These are phyloP conservation scores for Passer domesticus DNA, from an alignment of 2,113 vertebrate species.

Conservation along the genomic window DNA sequence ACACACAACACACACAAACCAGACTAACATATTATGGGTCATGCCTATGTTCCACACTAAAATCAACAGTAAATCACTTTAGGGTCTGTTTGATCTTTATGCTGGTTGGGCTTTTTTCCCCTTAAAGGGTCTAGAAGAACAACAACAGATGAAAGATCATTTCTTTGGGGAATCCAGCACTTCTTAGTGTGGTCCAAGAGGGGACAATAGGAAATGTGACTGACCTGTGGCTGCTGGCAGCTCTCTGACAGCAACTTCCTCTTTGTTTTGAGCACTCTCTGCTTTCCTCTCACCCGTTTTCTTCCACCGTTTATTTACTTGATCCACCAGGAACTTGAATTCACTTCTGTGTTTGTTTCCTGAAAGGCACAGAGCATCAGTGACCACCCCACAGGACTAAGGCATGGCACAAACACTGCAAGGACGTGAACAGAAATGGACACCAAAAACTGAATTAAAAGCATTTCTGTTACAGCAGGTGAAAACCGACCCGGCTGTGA, in stretches of 20 bases:
- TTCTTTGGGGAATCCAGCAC: not conserved
- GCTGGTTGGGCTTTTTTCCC: not conserved
- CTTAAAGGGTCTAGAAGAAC: not conserved
- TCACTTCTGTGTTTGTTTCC: constrained; percentile 86
- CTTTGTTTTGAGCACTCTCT: not conserved
- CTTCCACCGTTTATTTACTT: constrained; percentile 81
- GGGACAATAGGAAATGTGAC: not conserved
- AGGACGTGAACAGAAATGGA: not conserved
- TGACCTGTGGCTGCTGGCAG: constrained; percentile 31
- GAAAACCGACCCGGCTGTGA: not conserved
- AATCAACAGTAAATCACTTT: not conserved
- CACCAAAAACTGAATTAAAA: not conserved
- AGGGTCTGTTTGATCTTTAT: not conserved
- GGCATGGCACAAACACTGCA: not conserved
- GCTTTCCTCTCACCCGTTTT: constrained; percentile 26
- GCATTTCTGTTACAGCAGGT: not conserved
- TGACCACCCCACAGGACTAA: not conserved
- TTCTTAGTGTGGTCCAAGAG: not conserved
- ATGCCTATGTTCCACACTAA: not conserved
- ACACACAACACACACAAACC: not conserved
- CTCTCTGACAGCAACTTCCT: not conserved
- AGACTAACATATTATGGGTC: fast-evolving
- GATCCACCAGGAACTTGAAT: constrained; percentile 85
- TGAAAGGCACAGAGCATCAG: constrained; percentile 59
- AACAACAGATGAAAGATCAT: not conserved